These are phyloP conservation scores for Discoglossus pictus DNA, from an alignment of 2,797 vertebrate genomes.

Conservation along the genomic window DNA sequence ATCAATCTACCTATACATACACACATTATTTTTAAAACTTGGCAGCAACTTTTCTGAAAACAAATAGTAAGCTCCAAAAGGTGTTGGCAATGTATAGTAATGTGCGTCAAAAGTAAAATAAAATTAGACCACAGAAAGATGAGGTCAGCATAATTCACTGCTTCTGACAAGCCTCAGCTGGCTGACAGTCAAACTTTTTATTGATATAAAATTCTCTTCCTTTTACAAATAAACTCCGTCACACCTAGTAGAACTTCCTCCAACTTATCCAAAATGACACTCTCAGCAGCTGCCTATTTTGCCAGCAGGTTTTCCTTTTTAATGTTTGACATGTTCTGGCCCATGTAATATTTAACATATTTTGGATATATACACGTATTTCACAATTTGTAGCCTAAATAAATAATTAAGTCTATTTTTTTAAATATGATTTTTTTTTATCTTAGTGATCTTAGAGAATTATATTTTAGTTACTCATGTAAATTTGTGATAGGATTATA, in stretches of 20 bases:
- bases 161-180: conserved; percentile 26
- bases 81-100: conserved; percentile 1
- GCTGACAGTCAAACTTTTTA: conserved; percentile 11
- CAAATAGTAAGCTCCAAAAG: neutral
- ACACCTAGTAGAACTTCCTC: conserved; percentile 35
- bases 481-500: too few relatives aligned
- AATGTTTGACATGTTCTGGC: conserved; percentile 1
- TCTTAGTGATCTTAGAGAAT: too few relatives aligned
- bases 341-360: conserved; percentile 7
- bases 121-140: conserved; percentile 23
- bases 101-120: conserved; percentile 5
- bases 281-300: conserved; percentile 11
- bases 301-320: neutral
- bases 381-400: too few relatives aligned
- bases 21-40: too few relatives aligned
- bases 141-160: conserved; percentile 25
- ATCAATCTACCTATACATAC: too few relatives aligned
- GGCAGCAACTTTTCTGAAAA: too few relatives aligned
- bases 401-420: too few relatives aligned
- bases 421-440: too few relatives aligned
- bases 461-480: too few relatives aligned
- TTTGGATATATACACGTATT: too few relatives aligned
- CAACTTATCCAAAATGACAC: conserved; percentile 21
- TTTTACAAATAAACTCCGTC: conserved; percentile 32
- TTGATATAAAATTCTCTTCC: conserved; percentile 22